Conservation (phyloP, 2,113 vertebrate species). For the Cyphomyrus discorhynchus region DNA sequence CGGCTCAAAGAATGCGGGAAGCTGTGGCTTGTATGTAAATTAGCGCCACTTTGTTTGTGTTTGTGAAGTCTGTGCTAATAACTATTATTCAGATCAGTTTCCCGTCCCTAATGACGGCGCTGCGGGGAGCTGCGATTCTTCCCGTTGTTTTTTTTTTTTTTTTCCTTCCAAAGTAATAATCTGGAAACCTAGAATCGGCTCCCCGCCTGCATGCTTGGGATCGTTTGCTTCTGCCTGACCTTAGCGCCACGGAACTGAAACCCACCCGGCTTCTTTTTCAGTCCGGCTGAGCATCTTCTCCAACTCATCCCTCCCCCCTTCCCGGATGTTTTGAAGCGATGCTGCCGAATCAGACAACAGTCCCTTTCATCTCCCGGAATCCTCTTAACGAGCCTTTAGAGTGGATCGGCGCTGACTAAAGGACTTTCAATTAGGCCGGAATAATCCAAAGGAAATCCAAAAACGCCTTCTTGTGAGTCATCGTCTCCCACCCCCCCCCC, state of each 20-base stretch:
- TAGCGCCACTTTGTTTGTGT: background rate
- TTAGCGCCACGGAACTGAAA: background rate
- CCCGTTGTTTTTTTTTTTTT: background rate
- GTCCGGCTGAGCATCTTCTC: background rate
- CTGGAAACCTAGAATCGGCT: background rate
- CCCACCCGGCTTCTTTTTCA: background rate
- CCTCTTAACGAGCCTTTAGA: slow-evolving; percentile 9
- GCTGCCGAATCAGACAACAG: background rate
- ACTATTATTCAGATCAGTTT: background rate
- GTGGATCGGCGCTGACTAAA: background rate
- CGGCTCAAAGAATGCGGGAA: background rate
- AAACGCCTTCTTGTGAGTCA: background rate
- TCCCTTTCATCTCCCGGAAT: slow-evolving; percentile 10
- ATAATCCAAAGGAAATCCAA: slow-evolving; percentile 5
- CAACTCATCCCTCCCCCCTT: background rate
- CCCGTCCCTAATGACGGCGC: background rate
- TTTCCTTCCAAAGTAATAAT: background rate
- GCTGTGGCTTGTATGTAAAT: background rate
- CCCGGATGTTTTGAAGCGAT: background rate
- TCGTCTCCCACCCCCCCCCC: background rate
- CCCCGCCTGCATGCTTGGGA: background rate
- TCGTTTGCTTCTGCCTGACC: background rate
- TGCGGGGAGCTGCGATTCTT: background rate
- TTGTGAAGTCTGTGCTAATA: background rate
- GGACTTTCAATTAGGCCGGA: slow-evolving; percentile 13